A percentile compares a stretch with the other conserved stretches of the same genome.
These are phyloP conservation scores for Mercenaria mercenaria DNA, from an alignment of 1,140 invertebrate species.

Conservation along the genomic window DNA sequence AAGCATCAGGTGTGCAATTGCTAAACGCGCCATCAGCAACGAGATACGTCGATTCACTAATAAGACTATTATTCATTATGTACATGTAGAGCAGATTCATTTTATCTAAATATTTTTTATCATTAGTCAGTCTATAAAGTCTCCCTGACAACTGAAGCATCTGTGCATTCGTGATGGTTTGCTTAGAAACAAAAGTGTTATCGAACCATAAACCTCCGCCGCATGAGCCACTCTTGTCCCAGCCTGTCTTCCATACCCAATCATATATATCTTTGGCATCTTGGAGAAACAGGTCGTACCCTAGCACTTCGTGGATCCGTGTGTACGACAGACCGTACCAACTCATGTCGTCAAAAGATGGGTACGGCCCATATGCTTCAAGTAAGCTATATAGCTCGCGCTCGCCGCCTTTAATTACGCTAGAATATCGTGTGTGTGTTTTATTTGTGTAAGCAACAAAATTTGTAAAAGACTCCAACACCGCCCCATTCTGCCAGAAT, in stretches of 20 bases:
- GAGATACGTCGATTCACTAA: conserved; percentile 68
- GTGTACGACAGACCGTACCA: conserved; percentile 73
- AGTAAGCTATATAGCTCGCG: conserved; percentile 67
- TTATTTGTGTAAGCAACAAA: conserved; percentile 69
- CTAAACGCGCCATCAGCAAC: conserved; percentile 58
- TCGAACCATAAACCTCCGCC: conserved; percentile 74
- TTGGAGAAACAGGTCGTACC: conserved; percentile 62
- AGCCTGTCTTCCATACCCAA: conserved; percentile 75
- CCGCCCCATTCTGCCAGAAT: conserved; percentile 76
- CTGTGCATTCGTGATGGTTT: conserved; percentile 72
- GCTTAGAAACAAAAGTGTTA: conserved; percentile 64
- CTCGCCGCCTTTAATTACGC: conserved; percentile 40
- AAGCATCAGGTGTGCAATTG: conserved; percentile 35
- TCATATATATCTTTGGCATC: conserved; percentile 67
- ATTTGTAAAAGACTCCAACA: conserved; percentile 71
- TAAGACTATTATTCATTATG: conserved; percentile 67
- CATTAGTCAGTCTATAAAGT: conserved; percentile 67
- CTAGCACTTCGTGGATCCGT: conserved; percentile 70
- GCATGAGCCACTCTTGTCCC: conserved; percentile 66
- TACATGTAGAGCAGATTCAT: conserved; percentile 63
- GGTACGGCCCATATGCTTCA: conserved; percentile 75
- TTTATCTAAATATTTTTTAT: conserved; percentile 48
- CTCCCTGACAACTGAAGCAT: conserved; percentile 65
- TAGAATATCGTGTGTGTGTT: conserved; percentile 67
- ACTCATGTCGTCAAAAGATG: conserved; percentile 76